A percentile compares a stretch with the other conserved stretches of the same genome.
These are phyloP conservation scores for Xiphophorus couchianus DNA, from an alignment of 2,113 vertebrate genomes.

Conservation along the genomic window DNA sequence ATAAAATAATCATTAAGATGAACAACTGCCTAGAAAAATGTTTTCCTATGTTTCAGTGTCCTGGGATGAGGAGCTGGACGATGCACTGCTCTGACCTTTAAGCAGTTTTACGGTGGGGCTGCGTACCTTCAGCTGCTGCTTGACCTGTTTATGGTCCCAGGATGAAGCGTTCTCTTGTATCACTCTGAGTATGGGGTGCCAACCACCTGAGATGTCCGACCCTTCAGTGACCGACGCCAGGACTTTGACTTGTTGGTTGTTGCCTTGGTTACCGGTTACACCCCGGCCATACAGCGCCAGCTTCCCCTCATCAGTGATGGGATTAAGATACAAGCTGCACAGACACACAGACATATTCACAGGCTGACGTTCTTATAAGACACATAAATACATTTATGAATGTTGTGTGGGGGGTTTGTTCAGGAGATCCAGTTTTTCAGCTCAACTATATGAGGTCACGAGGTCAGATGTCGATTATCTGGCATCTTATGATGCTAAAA, in stretches of 20 bases:
- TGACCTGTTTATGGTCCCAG: constrained; percentile 85
- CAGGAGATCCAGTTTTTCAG: too few relatives aligned
- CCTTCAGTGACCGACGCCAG: constrained; percentile 91
- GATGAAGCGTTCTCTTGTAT: constrained; percentile 85
- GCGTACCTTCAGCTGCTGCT: constrained; percentile 82
- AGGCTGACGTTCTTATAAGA: too few relatives aligned
- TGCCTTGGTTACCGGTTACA: constrained; percentile 60
- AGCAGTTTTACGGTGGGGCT: neutral
- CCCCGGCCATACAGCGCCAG: constrained; percentile 76
- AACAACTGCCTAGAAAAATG: too few relatives aligned
- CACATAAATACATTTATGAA: too few relatives aligned
- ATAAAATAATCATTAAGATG: too few relatives aligned
- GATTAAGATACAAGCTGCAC: constrained; percentile 91
- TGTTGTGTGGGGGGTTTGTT: too few relatives aligned
- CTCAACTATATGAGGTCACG: too few relatives aligned
- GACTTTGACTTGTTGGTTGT: constrained; percentile 78
- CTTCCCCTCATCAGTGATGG: constrained; percentile 90
- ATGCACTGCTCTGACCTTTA: too few relatives aligned
- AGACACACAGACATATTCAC: neutral
- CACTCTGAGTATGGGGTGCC: constrained; percentile 88
- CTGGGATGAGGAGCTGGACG: too few relatives aligned
- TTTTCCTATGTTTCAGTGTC: too few relatives aligned
- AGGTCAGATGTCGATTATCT: too few relatives aligned
- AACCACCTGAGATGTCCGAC: constrained; percentile 86
- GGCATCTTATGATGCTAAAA: too few relatives aligned